A percentile compares a stretch with the other conserved stretches of the same genome.
Evolutionary conservation across 2,797 vertebrate species (phyloP).

Genomic region (Eupleurogrammus muticus): DNA sequence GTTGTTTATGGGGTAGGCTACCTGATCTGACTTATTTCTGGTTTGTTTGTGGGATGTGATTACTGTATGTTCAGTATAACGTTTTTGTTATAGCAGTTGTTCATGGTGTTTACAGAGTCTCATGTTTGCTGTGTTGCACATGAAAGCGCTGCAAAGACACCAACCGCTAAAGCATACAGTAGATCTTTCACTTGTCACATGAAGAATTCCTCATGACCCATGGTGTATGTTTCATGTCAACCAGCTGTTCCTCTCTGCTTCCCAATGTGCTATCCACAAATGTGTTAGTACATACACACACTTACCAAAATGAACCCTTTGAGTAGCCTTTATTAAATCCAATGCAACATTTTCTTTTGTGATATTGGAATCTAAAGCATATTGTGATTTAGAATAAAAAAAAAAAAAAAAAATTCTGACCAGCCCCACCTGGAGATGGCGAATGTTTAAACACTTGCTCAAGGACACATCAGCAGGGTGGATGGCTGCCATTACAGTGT

Average conservation of each 20-base stretch:
- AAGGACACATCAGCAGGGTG: conserved; percentile 29
- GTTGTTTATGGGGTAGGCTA: not conserved
- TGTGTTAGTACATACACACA: not conserved
- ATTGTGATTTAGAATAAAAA: not conserved
- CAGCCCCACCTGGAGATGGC: not conserved
- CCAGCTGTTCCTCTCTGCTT: conserved; percentile 36
- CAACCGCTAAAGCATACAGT: not conserved
- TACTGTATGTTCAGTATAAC: not conserved
- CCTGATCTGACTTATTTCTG: not conserved
- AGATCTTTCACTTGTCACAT: conserved; percentile 24
- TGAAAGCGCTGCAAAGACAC: not conserved
- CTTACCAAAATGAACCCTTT: conserved; percentile 9
- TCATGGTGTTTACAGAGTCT: conserved; percentile 5
- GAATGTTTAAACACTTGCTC: conserved; percentile 22
- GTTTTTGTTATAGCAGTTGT: not conserved
- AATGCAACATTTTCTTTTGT: not conserved
- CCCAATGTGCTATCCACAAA: conserved; percentile 7
- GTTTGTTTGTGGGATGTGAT: not conserved
- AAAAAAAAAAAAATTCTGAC: not conserved
- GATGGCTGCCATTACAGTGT: conserved; percentile 3
- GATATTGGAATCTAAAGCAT: not conserved
- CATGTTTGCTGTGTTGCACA: not conserved
- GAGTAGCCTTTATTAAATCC: not conserved
- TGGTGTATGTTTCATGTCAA: conserved; percentile 46
- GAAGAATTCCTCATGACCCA: conserved; percentile 26